Percentiles rank a stretch among this genome's conserved stretches.
Conservation (phyloP, 2,113 vertebrate species). For the Fregata magnificens region DNA sequence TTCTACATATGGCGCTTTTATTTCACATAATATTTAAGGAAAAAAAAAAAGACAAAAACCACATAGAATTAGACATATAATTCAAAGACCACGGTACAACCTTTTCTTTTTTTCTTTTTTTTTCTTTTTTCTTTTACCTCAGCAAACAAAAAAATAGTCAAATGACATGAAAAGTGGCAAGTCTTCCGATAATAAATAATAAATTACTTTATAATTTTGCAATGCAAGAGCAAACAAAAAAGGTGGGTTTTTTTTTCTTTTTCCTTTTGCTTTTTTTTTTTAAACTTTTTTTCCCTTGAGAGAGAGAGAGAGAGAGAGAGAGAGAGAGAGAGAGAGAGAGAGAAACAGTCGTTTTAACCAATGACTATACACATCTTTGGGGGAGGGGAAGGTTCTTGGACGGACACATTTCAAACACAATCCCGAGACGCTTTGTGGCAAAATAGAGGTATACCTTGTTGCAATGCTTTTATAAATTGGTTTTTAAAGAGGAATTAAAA, state of each 20-base stretch:
- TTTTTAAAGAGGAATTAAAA: slow-evolving; percentile 80
- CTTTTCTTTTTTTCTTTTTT: slow-evolving; percentile 76
- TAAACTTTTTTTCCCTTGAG: neutral
- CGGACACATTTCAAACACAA: slow-evolving; percentile 89
- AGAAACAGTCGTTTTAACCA: slow-evolving; percentile 81
- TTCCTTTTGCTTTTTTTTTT: slow-evolving; percentile 45
- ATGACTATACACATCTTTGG: slow-evolving; percentile 97
- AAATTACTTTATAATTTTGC: slow-evolving; percentile 94
- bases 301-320: neutral
- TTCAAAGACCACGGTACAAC: slow-evolving; percentile 84
- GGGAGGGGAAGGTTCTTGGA: slow-evolving; percentile 84
- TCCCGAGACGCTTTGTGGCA: slow-evolving; percentile 91
- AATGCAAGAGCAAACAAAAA: slow-evolving; percentile 93
- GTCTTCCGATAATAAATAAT: slow-evolving; percentile 98
- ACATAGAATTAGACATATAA: slow-evolving; percentile 79
- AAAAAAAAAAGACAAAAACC: neutral
- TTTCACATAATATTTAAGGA: slow-evolving; percentile 82
- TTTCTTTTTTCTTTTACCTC: slow-evolving; percentile 80
- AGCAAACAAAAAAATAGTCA: slow-evolving; percentile 86
- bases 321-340: neutral
- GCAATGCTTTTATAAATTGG: slow-evolving; percentile 89
- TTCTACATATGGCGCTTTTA: slow-evolving; percentile 85
- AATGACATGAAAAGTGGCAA: slow-evolving; percentile 96
- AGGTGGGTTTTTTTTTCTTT: neutral
- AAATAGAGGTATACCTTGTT: slow-evolving; percentile 99